Evolutionary conservation across 2,888 invertebrate genomes (phyloP), one percentile per base, ranked within the genome.

Genomic region (Corbicula japonica): DNA sequence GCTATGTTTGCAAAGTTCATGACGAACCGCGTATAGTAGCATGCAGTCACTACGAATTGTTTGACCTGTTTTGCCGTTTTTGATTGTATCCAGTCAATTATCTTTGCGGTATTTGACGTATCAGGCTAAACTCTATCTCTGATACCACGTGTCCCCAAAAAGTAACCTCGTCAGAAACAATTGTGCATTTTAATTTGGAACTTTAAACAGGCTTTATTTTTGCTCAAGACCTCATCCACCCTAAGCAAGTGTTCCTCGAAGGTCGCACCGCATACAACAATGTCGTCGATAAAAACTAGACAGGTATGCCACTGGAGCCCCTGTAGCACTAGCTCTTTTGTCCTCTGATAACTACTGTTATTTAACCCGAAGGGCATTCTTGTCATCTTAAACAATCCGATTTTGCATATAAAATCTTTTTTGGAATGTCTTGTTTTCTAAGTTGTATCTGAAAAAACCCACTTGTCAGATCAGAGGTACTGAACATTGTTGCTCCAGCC

Each of bases 311-410:
- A 66, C 30, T 66, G 66, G 2, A 74, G 32, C 0, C 66, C 74
- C 21, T 50, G 48, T 5, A 74, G 50, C 1, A 48, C 65, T 28
- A 72, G n/a, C 34, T 72, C 72, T 62, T 62, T 62, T 18, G 34
- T 15, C 18, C 69, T n/a, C 32, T 69, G 69, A 32, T 58, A 69
- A 23, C 58, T 48, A 41, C 60, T 66, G 28, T 41, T 62, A 12
- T n/a, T n/a, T n/a, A 83, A 52, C 15, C 77, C 84, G 61, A 82
- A 76, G 8, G 80, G 68, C 76, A 85, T 75, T 18, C 72, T 46
- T 30, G 52, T 50, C 52, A 76, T 83, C 44, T 85, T 76, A 48
- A 46, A 85, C 0, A 78, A 61, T 3, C 80, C 78, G 58, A 69
- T 71, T 41, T 76, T 75, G 30, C 77, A 77, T 12, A 58, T 44